Percentiles rank a stretch among this genome's conserved stretches.
These are phyloP conservation scores for Phataginus tetradactyla DNA, from an alignment of 2,797 vertebrate genomes.

Conservation along the genomic window DNA sequence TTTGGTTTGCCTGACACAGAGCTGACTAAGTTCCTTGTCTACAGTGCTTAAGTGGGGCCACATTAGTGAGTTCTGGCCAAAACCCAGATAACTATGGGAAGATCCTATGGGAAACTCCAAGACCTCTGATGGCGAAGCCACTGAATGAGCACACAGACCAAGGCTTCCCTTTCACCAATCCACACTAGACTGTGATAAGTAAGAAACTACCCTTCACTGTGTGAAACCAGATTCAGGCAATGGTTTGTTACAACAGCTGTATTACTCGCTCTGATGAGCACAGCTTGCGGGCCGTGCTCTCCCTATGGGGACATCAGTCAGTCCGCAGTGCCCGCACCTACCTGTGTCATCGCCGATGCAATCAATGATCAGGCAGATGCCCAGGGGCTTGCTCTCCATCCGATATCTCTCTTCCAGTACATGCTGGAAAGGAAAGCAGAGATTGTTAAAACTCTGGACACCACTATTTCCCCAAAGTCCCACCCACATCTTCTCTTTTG, in stretches of 20 bases:
- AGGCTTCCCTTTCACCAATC: background rate
- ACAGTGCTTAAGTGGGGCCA: background rate
- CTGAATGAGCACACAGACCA: background rate
- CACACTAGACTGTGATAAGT: background rate
- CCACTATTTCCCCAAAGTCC: background rate
- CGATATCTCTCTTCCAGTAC: slow-evolving; percentile 86
- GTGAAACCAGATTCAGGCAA: background rate
- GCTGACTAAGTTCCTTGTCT: background rate
- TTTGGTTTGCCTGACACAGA: background rate
- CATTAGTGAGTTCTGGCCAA: background rate
- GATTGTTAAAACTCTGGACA: slow-evolving; percentile 6
- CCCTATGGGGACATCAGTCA: background rate
- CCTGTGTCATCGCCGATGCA: slow-evolving; percentile 93
- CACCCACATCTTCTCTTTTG: slow-evolving; percentile 11
- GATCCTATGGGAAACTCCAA: background rate
- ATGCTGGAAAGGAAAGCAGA: slow-evolving; percentile 77
- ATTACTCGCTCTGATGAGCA: background rate
- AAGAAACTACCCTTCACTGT: background rate
- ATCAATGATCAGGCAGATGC: slow-evolving; percentile 95
- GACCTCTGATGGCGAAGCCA: background rate
- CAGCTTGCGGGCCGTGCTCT: background rate
- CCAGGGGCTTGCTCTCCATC: slow-evolving; percentile 88
- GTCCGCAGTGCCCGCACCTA: slow-evolving; percentile 80
- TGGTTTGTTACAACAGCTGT: background rate
- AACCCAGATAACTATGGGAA: background rate